Evolutionary conservation across 2,888 invertebrate species (phyloP).

Genomic region (Heterodera filipjevi): DNA sequence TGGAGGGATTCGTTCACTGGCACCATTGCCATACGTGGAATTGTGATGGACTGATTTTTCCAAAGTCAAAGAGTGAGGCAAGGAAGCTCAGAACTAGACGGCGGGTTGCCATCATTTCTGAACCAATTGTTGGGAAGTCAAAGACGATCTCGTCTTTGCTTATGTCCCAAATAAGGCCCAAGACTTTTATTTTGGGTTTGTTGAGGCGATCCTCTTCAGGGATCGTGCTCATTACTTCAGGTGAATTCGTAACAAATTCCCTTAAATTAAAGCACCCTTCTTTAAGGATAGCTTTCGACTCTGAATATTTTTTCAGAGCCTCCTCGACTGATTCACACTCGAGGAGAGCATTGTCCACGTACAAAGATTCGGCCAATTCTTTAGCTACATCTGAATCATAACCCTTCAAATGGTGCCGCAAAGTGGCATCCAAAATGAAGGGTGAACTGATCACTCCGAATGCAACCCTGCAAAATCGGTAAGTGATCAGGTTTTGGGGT

Average conservation of each 20-base stretch:
- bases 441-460: constrained; percentile 36
- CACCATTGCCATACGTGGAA: background rate
- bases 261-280: constrained; percentile 26
- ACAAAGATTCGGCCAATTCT: constrained; percentile 27
- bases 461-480: constrained; percentile 34
- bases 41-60: background rate
- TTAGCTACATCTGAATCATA: constrained; percentile 9
- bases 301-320: constrained; percentile 9
- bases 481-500: constrained; percentile 25
- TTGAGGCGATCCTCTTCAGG: constrained; percentile 17
- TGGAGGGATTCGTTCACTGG: background rate
- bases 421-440: constrained; percentile 29
- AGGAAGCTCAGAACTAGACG: constrained; percentile 27
- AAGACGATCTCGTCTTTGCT: constrained; percentile 21
- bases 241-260: constrained; percentile 15
- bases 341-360: constrained; percentile 37
- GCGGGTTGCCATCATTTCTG: constrained; percentile 21
- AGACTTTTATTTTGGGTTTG: constrained; percentile 12
- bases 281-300: constrained; percentile 18
- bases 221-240: background rate
- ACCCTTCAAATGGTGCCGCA: constrained; percentile 29
- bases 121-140: background rate
- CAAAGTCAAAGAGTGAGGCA: constrained; percentile 33
- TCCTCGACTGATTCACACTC: constrained; percentile 14
- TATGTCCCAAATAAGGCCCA: constrained; percentile 31